These are phyloP conservation scores for Physocephala rufipes DNA, from an alignment of 2,888 invertebrate species.

Conservation along the genomic window DNA sequence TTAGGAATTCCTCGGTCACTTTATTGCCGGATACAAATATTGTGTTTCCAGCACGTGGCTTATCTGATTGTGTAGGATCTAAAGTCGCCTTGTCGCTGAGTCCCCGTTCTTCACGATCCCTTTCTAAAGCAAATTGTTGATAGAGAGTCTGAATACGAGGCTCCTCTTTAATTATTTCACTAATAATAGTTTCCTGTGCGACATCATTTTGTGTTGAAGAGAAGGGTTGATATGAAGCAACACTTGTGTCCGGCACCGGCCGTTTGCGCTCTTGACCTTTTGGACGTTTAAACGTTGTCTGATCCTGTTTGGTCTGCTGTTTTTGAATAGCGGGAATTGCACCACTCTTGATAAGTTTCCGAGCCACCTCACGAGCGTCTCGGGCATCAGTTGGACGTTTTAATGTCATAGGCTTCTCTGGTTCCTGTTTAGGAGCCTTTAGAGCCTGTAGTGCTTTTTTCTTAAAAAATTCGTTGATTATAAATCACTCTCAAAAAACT, in stretches of 20 bases:
- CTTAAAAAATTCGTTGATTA: too few relatives aligned
- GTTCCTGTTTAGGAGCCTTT: conserved; percentile 89
- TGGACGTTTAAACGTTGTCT: conserved; percentile 89
- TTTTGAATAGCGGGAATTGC: conserved; percentile 88
- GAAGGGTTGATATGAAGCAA: conserved; percentile 91
- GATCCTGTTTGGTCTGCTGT: conserved; percentile 85
- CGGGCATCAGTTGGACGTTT: conserved; percentile 89
- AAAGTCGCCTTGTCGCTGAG: conserved; percentile 66
- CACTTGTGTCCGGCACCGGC: conserved; percentile 72
- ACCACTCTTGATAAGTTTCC: conserved; percentile 93
- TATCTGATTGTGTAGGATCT: conserved; percentile 67
- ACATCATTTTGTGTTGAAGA: conserved; percentile 84
- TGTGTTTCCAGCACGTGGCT: conserved; percentile 80
- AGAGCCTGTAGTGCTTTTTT: conserved; percentile 83
- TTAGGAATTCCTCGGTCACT: conserved; percentile 81
- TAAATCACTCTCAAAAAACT: background rate
- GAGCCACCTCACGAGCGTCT: conserved; percentile 93
- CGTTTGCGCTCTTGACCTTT: conserved; percentile 82
- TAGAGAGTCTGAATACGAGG: conserved; percentile 72
- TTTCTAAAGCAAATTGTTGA: conserved; percentile 78
- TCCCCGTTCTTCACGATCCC: conserved; percentile 73
- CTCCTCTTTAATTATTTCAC: conserved; percentile 74
- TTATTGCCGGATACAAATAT: conserved; percentile 84
- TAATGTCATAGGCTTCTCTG: conserved; percentile 82
- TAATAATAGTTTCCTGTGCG: conserved; percentile 75